Conservation (phyloP, 2,888 invertebrate genomes). For the Agriopis marginaria region DNA sequence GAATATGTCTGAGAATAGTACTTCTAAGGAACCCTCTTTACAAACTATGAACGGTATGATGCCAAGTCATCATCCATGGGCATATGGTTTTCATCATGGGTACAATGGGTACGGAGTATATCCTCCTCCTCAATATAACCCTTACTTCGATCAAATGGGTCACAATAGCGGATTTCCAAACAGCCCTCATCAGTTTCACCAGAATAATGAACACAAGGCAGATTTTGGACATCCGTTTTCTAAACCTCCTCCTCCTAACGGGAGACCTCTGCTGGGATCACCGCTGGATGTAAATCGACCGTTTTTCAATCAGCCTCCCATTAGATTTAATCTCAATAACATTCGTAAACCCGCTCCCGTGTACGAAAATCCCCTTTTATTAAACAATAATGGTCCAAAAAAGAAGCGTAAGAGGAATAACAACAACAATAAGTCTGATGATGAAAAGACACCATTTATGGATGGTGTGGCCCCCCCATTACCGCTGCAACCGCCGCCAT, state of each 20-base stretch:
- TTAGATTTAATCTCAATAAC: slow-evolving; percentile 80
- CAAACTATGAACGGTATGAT: slow-evolving; percentile 80
- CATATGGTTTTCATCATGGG: slow-evolving; percentile 75
- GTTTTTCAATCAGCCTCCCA: slow-evolving; percentile 78
- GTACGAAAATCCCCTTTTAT: slow-evolving; percentile 72
- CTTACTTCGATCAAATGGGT: slow-evolving; percentile 79
- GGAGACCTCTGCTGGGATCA: slow-evolving; percentile 74
- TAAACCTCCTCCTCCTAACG: slow-evolving; percentile 68
- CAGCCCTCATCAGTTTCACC: slow-evolving; percentile 68
- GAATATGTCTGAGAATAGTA: slow-evolving; percentile 72
- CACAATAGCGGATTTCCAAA: slow-evolving; percentile 64
- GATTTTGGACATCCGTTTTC: slow-evolving; percentile 68
- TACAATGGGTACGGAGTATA: slow-evolving; percentile 79
- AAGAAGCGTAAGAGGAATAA: slow-evolving; percentile 91
- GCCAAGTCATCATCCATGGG: slow-evolving; percentile 77
- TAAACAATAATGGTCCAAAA: slow-evolving; percentile 86
- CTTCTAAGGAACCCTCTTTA: slow-evolving; percentile 76
- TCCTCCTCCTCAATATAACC: slow-evolving; percentile 82
- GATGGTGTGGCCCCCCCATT: slow-evolving; percentile 78
- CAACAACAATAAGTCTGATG: slow-evolving; percentile 83
- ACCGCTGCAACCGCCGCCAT: slow-evolving; percentile 84
- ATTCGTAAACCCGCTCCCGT: slow-evolving; percentile 74
- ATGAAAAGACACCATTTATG: slow-evolving; percentile 65
- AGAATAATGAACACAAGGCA: slow-evolving; percentile 63
- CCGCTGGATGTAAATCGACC: slow-evolving; percentile 77